Conservation (phyloP, 1,140 invertebrate species). For the Papilio helenus region DNA sequence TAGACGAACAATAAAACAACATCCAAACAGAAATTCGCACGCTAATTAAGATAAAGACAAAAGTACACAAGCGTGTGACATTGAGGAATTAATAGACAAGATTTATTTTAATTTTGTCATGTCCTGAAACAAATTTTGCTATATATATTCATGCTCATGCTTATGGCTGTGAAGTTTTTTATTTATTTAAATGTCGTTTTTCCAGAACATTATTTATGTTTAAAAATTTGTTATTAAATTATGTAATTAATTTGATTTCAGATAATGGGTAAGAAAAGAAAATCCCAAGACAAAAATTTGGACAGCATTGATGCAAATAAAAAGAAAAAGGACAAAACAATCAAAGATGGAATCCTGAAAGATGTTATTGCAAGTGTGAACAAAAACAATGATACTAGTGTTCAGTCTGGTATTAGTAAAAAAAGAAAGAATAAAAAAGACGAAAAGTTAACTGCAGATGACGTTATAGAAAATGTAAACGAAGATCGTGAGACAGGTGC, state of each 20-base stretch:
- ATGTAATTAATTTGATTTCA: neutral
- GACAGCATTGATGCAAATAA: neutral
- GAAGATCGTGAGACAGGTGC: neutral
- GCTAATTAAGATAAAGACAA: neutral
- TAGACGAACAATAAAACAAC: neutral
- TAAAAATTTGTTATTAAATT: neutral
- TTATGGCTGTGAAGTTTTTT: neutral
- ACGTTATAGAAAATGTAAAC: neutral
- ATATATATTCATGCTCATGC: too few species aligned
- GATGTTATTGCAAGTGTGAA: neutral
- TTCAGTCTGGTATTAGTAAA: neutral
- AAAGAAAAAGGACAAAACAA: neutral
- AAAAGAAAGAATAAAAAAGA: neutral
- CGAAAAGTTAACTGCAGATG: neutral
- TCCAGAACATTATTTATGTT: neutral
- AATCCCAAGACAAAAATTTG: neutral
- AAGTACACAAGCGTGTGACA: neutral
- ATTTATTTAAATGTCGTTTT: neutral
- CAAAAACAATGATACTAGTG: neutral
- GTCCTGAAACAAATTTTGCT: too few species aligned
- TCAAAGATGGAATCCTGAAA: neutral
- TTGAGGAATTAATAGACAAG: neutral
- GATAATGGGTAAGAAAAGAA: conserved; percentile 17
- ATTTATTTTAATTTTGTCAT: too few species aligned
- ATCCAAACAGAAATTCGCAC: neutral